Base-by-base conservation (phyloP, 2,797 vertebrate genomes). In the Tauraco hartlaubi region DNA sequence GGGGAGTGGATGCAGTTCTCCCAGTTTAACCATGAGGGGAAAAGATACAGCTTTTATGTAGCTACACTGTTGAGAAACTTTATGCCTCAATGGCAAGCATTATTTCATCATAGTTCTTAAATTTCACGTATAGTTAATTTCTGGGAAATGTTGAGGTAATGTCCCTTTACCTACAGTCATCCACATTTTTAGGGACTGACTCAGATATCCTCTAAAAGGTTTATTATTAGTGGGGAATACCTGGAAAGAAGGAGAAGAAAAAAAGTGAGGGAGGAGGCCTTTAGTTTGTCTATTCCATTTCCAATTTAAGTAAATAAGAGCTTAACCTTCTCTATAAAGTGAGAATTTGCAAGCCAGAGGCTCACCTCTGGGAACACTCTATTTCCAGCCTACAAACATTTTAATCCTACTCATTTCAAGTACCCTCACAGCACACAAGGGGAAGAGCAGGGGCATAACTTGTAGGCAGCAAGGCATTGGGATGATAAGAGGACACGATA, bases 391-490 rank as follows among this genome's bases (percentile, higher is more conserved):
- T 56, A 49, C 51, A 81, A 75, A 71, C 18, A 37, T 64, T 71
- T 88, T 31, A 82, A 92, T 63, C 35, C 71, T 88, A 41, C 33
- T 85, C 69, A 78, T 59, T 84, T 79, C 89, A 94, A 90, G 58
- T 49, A 73, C 31, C 66, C 39, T 81, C 48, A 69, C 19, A 56
- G 59, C 52, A 73, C 33, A 63, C 12, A 83, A 56, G 46, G 63
- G 48, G 31, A 91, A 72, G 54, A 85, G 56, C 5, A 74, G 49
- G 14, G 17, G 23, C 41, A 11, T 39, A 71, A 77, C 43, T 22
- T 73, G 35, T 25, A 92, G 39, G 33, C 76, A 90, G 58, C 15
- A 92, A 86, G 39, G 37, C 48, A 52, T 0, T 15, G 9, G 72
- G 17, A 41, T 37, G 44, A 28, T 33, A 88, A 55, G 41, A 11